Conservation (phyloP, 2,888 invertebrate species). For the Bruchidius siliquastri region DNA sequence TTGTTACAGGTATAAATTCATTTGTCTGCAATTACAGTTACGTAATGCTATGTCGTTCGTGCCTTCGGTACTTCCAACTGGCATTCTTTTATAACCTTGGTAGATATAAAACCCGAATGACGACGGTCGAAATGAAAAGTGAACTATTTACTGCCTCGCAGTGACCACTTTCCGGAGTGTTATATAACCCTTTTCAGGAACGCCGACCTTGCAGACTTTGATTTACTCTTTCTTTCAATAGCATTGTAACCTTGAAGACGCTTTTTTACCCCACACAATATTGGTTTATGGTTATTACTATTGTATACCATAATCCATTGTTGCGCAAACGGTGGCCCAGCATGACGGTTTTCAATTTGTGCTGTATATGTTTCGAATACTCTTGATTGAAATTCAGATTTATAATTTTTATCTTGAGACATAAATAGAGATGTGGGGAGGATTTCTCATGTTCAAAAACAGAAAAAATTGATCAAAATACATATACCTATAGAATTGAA, state of each 20-base stretch:
- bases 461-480: no score
- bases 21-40: neutral
- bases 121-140: slow-evolving; percentile 28
- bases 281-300: slow-evolving; percentile 11
- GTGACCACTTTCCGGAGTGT: slow-evolving; percentile 31
- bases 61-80: neutral
- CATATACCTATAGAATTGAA: no score
- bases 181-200: slow-evolving; percentile 30
- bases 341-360: neutral
- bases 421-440: no score
- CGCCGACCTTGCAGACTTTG: neutral
- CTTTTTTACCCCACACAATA: slow-evolving; percentile 8
- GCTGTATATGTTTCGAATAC: no score
- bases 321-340: neutral
- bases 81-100: slow-evolving; percentile 10
- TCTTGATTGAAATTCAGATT: no score
- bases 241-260: slow-evolving; percentile 8
- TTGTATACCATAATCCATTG: neutral
- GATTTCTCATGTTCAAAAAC: no score
- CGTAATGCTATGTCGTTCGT: neutral
- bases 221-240: slow-evolving; percentile 32
- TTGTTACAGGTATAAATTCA: neutral
- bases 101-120: slow-evolving; percentile 19
- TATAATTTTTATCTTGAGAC: no score
- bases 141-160: slow-evolving; percentile 33